Evolutionary conservation across 2,113 vertebrate species (phyloP), one percentile per base, ranked within the genome.

Genomic region (Kobus ellipsiprymnus): DNA sequence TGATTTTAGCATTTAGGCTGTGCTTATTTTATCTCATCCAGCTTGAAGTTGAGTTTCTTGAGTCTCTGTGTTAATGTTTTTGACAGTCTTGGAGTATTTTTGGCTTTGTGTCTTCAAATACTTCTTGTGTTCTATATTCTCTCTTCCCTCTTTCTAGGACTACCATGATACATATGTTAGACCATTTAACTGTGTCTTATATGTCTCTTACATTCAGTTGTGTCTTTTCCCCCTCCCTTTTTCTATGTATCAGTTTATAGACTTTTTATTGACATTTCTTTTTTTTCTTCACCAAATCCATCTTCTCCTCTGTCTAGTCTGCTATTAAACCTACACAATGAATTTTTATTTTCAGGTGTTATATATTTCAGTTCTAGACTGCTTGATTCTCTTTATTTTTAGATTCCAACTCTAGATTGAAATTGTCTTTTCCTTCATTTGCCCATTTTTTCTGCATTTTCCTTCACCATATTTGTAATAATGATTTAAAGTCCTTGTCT

Each of bases 51-150:
- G 62, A 94, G 40, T 29, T 96, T 90, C 54, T 62, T 77, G 55
- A 54, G 74, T 94, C 13, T 86, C 13, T 94, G 19, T 50, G 29
- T 54, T 96, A 54, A 90, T 86, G 10, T 94, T 96, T 97, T 83
- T 5, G 30, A 48, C 23, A 40, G 74, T 87, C 86, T 93, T 36
- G 12, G 50, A 88, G 46, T 81, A 59, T 85, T 92, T 92, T 89
- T 93, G 85, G 54, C 46, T 14, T 44, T 50, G 36, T 52, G 30
- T 87, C n/a, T 78, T 92, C 25, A 91, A 0, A 59, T 93, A 40
- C 48, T 87, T 96, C 11, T 82, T 94, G 55, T 64, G 36, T 57
- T 86, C 44, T 29, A 2, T 60, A 55, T 83, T 83, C 23, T 87
- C 9, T 36, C 30, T 60, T 52, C 52, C 84, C 15, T 74, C 27